A percentile compares a stretch with the other conserved stretches of the same genome.
These are phyloP conservation scores for Chrysolina americana DNA, from an alignment of 2,888 invertebrate genomes.

Conservation along the genomic window DNA sequence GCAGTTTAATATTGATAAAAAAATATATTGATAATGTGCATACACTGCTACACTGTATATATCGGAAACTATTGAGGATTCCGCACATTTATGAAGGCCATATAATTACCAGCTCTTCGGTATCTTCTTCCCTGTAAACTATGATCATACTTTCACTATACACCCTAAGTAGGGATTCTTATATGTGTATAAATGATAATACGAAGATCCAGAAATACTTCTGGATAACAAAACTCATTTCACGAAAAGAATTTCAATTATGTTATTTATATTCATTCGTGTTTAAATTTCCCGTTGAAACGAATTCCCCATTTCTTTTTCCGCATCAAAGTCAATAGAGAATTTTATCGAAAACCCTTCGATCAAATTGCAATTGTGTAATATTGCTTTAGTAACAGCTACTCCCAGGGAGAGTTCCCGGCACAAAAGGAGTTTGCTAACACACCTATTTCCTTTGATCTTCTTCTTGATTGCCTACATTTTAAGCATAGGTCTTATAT, in stretches of 20 bases:
- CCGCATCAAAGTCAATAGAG: constrained; percentile 16
- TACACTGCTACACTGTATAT: too few relatives aligned
- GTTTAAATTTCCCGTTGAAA: background rate
- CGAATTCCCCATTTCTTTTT: constrained; percentile 3
- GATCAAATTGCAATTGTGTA: constrained; percentile 49
- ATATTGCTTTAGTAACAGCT: constrained; percentile 52
- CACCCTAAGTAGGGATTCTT: too few relatives aligned
- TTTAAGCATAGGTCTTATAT: constrained; percentile 57
- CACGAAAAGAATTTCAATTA: constrained; percentile 1
- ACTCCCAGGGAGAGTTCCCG: constrained; percentile 54
- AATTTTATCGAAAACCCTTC: constrained; percentile 42
- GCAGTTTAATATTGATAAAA: too few relatives aligned
- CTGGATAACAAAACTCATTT: background rate
- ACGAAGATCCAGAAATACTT: too few relatives aligned
- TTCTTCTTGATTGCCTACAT: constrained; percentile 60
- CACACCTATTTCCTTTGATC: constrained; percentile 64
- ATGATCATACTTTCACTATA: background rate
- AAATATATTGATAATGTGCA: too few relatives aligned
- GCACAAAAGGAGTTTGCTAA: constrained; percentile 62
- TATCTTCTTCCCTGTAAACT: too few relatives aligned
- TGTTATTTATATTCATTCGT: constrained; percentile 23
- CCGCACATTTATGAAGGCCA: too few relatives aligned
- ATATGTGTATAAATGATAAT: too few relatives aligned
- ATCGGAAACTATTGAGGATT: too few relatives aligned
- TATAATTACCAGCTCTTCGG: too few relatives aligned